phyloP scores from a whole-genome alignment of 2,797 vertebrate genomes.

The Lutjanus campechanus region DNA sequence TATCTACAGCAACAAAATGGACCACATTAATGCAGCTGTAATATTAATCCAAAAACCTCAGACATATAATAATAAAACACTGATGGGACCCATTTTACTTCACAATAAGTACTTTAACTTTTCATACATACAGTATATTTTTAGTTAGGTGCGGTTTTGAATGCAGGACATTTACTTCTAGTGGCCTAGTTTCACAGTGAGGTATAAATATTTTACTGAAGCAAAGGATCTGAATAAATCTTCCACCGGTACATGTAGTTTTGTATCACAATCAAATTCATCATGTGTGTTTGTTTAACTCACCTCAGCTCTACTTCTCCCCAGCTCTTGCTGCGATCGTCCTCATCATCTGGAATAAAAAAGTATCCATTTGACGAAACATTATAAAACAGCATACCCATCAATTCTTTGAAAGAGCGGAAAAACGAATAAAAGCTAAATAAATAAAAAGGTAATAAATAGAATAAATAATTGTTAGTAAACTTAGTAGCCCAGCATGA shows the following conservation, averaged over 20 bases:
- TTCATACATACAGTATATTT: no score
- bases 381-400: slow-evolving; percentile 60
- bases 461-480: neutral
- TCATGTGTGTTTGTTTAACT: slow-evolving; percentile 40
- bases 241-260: neutral
- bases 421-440: neutral
- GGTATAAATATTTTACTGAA: no score
- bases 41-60: no score
- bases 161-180: no score
- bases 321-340: slow-evolving; percentile 72
- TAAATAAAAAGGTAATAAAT: slow-evolving; percentile 2
- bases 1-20: no score
- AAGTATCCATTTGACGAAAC: slow-evolving; percentile 44
- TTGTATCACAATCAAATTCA: neutral
- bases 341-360: slow-evolving; percentile 81
- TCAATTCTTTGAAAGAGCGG: neutral
- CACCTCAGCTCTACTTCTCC: slow-evolving; percentile 83
- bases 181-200: no score
- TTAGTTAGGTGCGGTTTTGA: no score
- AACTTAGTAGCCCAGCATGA: neutral
- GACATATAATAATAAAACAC: no score
- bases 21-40: no score
- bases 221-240: no score
- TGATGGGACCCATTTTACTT: no score
- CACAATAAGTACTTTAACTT: no score